Conservation (phyloP, 2,113 vertebrate genomes). For the Lontra canadensis region DNA sequence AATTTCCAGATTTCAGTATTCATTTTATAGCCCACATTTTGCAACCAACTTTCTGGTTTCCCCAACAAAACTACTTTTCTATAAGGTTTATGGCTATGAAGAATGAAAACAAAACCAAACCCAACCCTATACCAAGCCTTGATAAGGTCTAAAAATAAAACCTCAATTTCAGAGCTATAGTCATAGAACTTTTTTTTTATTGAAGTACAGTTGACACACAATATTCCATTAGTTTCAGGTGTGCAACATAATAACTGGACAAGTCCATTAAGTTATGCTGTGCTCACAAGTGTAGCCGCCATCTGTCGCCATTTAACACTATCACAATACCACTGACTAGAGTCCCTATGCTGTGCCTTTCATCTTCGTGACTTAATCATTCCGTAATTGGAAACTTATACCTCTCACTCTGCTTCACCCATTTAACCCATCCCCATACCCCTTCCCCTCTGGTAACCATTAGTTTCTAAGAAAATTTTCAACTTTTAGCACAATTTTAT, state of each 20-base stretch:
- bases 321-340: neutral
- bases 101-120: neutral
- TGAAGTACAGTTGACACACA: neutral
- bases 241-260: neutral
- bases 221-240: neutral
- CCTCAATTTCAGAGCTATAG: neutral
- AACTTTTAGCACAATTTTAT: neutral
- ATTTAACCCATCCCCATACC: neutral
- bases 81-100: neutral
- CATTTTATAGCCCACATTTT: neutral
- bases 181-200: neutral
- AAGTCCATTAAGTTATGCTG: neutral
- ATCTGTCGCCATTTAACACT: neutral
- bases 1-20: neutral
- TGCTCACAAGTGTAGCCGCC: neutral
- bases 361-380: neutral
- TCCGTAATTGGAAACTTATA: neutral
- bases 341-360: neutral
- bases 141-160: slow-evolving; percentile 26
- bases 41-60: neutral
- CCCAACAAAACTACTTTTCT: neutral
- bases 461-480: neutral
- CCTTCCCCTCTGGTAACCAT: neutral
- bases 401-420: neutral
- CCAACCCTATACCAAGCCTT: neutral